These are phyloP conservation scores for Rallus limicola DNA, from an alignment of 2,113 vertebrate genomes.

Conservation along the genomic window DNA sequence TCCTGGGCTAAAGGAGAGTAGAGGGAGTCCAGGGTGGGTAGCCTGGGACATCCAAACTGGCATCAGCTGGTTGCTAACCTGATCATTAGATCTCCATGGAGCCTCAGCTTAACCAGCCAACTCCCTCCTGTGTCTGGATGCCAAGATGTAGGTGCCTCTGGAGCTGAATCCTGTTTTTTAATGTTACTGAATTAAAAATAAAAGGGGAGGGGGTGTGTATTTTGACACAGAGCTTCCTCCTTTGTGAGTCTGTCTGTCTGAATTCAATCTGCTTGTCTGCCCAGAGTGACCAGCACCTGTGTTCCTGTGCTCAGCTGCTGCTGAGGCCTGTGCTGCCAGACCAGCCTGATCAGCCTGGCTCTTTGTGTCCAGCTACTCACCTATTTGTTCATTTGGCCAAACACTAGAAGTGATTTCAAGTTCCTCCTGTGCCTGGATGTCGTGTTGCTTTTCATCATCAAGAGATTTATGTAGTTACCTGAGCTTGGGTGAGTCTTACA, in stretches of 20 bases:
- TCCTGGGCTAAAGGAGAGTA: not conserved
- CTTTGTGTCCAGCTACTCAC: not conserved
- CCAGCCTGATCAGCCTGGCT: not conserved
- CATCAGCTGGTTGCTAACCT: not conserved
- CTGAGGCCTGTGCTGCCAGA: not conserved
- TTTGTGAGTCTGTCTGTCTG: not conserved
- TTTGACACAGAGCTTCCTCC: not conserved
- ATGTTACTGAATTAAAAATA: not conserved
- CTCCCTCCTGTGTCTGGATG: not conserved
- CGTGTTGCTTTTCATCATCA: not conserved
- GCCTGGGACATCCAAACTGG: not conserved
- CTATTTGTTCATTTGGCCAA: not conserved
- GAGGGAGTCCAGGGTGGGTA: not conserved
- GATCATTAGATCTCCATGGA: not conserved
- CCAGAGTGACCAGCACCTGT: not conserved
- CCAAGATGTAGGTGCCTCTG: not conserved
- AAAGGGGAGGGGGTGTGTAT: not conserved
- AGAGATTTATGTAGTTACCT: not conserved
- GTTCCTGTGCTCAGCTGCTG: not conserved
- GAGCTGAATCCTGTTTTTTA: not conserved
- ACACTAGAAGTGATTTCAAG: not conserved
- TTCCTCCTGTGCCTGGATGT: not conserved
- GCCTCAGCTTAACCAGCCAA: not conserved
- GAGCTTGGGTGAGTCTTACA: not conserved
- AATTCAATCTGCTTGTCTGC: not conserved